Evolutionary conservation across 1,140 invertebrate species (phyloP), one percentile per base, ranked within the genome.

Genomic region (Nasonia giraulti): DNA sequence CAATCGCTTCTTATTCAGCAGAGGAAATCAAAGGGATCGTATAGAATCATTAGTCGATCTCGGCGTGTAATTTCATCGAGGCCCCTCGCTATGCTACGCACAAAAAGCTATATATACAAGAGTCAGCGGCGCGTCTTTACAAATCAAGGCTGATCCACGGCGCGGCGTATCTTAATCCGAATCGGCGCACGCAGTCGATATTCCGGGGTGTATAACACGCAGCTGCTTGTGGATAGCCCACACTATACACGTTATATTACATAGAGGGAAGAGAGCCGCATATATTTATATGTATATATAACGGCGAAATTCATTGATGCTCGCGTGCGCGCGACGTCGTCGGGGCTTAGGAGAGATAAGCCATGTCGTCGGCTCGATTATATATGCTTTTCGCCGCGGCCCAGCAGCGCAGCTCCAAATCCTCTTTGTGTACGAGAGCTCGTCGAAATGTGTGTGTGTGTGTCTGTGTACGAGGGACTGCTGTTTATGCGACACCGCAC

Each of bases 361-460:
- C 91, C 91, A 89, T 91, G 91, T 92, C 90, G 90, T 90, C 88
- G 90, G 86, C 82, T 88, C 89, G 90, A 92, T 92, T 91, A 92
- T 27, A 27, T 27, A 27, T 90, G 88, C 88, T 90, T 91, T 90
- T 91, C 90, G 17, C n/a, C 20, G 55, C 55, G 20, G 2, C 6
- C 3, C 6, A 62, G 47, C 17, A n/a, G 55, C 55, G 55, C 55
- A 27, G 1, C 73, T 33, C 27, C 4, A 71, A 31, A 71, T 31
- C 69, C 69, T 71, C 69, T 71, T 71, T 71, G 27, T 27, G 27
- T 71, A 71, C 69, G 27, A 27, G 27, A 27, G 31, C 14, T 71
- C 69, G 27, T 27, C 69, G 11, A 71, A 33, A 71, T 11, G 10
- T 71, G 17, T 17, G 0, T n/a, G 4, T 62, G 7, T 62, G 55